phyloP scores from a whole-genome alignment of 2,888 invertebrate species.

The Drosophila maculinotata region DNA sequence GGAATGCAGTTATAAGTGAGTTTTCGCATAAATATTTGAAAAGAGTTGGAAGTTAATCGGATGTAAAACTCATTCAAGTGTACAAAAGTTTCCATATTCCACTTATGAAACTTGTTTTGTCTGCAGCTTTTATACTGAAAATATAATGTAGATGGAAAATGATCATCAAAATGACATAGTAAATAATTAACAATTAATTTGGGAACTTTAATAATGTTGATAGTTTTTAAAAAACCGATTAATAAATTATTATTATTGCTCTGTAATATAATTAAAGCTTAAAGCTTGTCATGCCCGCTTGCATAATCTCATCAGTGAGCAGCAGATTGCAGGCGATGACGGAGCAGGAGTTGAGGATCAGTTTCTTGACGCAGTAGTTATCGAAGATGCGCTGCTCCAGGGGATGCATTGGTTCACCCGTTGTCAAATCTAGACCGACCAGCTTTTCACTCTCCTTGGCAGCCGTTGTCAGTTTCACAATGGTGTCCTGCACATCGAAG shows the following conservation, averaged over 20 bases:
- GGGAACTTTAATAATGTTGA: no score
- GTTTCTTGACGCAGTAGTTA: constrained; percentile 98
- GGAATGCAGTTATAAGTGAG: no score
- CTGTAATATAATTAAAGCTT: constrained; percentile 81
- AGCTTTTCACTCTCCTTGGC: constrained; percentile 89
- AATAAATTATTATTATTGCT: neutral
- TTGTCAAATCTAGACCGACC: constrained; percentile 95
- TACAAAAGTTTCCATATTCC: no score
- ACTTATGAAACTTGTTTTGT: no score
- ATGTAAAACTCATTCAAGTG: no score
- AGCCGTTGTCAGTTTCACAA: constrained; percentile 97
- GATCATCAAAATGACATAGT: no score
- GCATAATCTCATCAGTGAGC: constrained; percentile 99
- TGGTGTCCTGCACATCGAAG: constrained; percentile 96
- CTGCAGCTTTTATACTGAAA: no score
- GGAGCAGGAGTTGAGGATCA: constrained; percentile 97
- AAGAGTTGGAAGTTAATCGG: no score
- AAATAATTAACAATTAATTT: no score
- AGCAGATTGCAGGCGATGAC: constrained; percentile 98
- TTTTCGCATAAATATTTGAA: no score
- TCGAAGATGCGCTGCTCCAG: constrained; percentile 94
- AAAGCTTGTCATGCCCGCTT: constrained; percentile 98
- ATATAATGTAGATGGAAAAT: no score
- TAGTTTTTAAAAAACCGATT: no score
- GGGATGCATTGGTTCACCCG: constrained; percentile 95